Evolutionary conservation across 2,113 vertebrate genomes (phyloP).

Genomic region (Gila orcuttii): DNA sequence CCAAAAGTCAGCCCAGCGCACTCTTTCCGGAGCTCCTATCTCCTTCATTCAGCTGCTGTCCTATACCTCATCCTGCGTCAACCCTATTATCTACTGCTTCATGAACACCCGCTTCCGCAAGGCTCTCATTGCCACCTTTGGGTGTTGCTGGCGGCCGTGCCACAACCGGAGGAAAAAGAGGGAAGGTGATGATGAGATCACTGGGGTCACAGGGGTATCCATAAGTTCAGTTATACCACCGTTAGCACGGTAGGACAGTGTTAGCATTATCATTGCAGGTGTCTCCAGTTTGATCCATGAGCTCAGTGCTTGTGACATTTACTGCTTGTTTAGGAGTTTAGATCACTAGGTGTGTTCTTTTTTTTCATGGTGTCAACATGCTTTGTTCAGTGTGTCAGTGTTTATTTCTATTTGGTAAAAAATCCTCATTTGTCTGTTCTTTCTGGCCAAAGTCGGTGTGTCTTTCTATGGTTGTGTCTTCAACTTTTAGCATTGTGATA

Average conservation of each 20-base stretch:
- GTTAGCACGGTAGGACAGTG: constrained; percentile 84
- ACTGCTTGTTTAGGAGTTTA: constrained; percentile 5
- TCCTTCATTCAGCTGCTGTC: constrained; percentile 95
- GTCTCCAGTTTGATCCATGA: neutral
- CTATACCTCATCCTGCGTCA: constrained; percentile 87
- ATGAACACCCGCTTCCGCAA: constrained; percentile 96
- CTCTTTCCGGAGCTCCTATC: constrained; percentile 86
- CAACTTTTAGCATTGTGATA: constrained; percentile 1
- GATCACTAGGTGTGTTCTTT: neutral
- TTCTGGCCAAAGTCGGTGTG: neutral
- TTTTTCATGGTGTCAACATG: constrained; percentile 6
- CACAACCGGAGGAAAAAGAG: constrained; percentile 50
- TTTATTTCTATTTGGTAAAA: constrained; percentile 18
- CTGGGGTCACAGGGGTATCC: constrained; percentile 73
- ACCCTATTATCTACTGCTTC: constrained; percentile 97
- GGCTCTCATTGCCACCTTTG: constrained; percentile 82
- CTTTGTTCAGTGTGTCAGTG: constrained; percentile 10
- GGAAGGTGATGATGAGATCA: constrained; percentile 73
- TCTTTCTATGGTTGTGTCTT: neutral
- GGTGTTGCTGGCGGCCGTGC: constrained; percentile 73
- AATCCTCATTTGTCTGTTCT: neutral
- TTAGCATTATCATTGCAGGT: neutral
- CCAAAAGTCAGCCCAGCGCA: constrained; percentile 70
- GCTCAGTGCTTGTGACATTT: neutral
- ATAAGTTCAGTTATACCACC: constrained; percentile 90